Percentiles rank a stretch among this genome's conserved stretches.
Evolutionary conservation across 2,113 vertebrate species (phyloP).

Genomic region (Nothobranchius furzeri): DNA sequence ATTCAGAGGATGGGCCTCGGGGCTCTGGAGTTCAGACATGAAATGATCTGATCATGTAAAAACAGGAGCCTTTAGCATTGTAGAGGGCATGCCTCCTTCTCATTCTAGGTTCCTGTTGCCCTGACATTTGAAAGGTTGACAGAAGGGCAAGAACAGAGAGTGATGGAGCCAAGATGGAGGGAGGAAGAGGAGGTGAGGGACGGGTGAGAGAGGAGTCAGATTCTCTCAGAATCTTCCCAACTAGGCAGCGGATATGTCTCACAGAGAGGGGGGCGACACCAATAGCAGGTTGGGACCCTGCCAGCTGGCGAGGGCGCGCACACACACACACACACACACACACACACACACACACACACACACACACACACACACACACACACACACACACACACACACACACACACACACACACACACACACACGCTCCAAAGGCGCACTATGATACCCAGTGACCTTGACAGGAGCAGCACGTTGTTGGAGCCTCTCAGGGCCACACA

Average conservation of each 20-base stretch:
- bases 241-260: conserved; percentile 55
- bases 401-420: not conserved
- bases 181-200: conserved; percentile 11
- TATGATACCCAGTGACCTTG: conserved; percentile 60
- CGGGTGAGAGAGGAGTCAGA: conserved; percentile 26
- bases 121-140: conserved; percentile 44
- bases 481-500: conserved; percentile 41
- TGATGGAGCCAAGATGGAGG: conserved; percentile 13
- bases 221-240: conserved; percentile 43
- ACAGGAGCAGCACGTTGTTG: conserved; percentile 40
- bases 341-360: conserved; percentile 13
- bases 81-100: not conserved
- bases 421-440: conserved; percentile 24
- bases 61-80: not conserved
- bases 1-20: conserved; percentile 7
- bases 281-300: conserved; percentile 50
- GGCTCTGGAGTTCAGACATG: not conserved
- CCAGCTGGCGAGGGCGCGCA: conserved; percentile 44
- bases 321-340: conserved; percentile 20
- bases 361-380: conserved; percentile 28
- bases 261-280: conserved; percentile 39
- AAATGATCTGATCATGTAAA: not conserved
- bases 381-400: conserved; percentile 4
- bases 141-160: conserved; percentile 20
- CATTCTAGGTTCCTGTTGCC: conserved; percentile 10